These are phyloP conservation scores for Antechinus stuartii DNA, from an alignment of 2,113 vertebrate genomes.

Conservation along the genomic window DNA sequence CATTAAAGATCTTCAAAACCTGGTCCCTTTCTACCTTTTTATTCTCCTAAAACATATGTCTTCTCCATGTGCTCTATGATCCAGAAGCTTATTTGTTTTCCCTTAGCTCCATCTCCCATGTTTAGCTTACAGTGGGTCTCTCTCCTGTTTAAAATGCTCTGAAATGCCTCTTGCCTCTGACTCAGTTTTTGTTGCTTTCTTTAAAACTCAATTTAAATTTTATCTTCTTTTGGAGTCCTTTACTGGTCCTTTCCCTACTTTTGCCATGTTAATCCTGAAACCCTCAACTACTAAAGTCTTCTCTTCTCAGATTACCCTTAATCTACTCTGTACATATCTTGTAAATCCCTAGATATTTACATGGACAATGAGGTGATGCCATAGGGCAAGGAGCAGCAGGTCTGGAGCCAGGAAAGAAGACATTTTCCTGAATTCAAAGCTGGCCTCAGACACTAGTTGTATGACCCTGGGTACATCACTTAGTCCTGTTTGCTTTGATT, in stretches of 20 bases:
- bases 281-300: neutral
- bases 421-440: no score
- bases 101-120: neutral
- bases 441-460: no score
- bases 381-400: neutral
- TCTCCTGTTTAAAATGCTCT: neutral
- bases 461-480: neutral
- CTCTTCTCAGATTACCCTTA: neutral
- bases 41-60: neutral
- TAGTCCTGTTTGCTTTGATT: neutral
- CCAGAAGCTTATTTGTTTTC: no score
- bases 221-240: neutral
- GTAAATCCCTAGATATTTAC: neutral
- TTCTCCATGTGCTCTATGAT: neutral
- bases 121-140: neutral
- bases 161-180: neutral
- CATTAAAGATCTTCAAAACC: no score
- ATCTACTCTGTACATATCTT: neutral
- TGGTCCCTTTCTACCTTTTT: neutral
- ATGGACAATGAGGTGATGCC: neutral
- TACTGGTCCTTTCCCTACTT: neutral
- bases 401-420: no score
- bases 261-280: neutral
- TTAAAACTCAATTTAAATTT: neutral
- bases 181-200: neutral